phyloP scores from a whole-genome alignment of 2,888 invertebrate genomes.

The Stratiomys singularior region DNA sequence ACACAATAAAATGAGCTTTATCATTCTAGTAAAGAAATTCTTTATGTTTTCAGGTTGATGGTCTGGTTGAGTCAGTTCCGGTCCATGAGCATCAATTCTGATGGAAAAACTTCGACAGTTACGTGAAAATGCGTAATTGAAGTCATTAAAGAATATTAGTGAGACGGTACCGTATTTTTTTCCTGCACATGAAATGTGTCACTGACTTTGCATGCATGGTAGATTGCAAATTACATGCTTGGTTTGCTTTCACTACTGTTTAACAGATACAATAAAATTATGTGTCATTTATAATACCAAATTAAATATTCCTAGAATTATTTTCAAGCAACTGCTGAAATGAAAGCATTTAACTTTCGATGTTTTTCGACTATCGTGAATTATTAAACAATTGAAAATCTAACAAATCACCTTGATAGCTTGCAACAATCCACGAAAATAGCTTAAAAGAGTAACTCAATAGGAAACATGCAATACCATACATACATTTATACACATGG shows the following conservation, averaged over 20 bases:
- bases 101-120: conserved; percentile 31
- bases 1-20: neutral
- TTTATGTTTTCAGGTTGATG: neutral
- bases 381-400: neutral
- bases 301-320: too few relatives aligned
- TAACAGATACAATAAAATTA: neutral
- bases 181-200: neutral
- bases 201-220: neutral
- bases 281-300: too few relatives aligned
- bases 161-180: conserved; percentile 15
- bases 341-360: too few relatives aligned
- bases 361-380: too few relatives aligned
- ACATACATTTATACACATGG: too few relatives aligned
- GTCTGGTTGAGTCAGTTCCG: conserved; percentile 7
- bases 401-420: conserved; percentile 6
- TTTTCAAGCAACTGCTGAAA: too few relatives aligned
- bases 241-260: neutral
- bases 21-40: too few relatives aligned
- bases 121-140: conserved; percentile 13
- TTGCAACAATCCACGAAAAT: neutral
- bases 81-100: conserved; percentile 11
- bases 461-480: neutral
- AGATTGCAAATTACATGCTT: neutral
- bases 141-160: conserved; percentile 20
- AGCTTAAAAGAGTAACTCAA: conserved; percentile 7